Evolutionary conservation across 23 tunicate species (phyloP).

Genomic region (Halocynthia roretzi): DNA sequence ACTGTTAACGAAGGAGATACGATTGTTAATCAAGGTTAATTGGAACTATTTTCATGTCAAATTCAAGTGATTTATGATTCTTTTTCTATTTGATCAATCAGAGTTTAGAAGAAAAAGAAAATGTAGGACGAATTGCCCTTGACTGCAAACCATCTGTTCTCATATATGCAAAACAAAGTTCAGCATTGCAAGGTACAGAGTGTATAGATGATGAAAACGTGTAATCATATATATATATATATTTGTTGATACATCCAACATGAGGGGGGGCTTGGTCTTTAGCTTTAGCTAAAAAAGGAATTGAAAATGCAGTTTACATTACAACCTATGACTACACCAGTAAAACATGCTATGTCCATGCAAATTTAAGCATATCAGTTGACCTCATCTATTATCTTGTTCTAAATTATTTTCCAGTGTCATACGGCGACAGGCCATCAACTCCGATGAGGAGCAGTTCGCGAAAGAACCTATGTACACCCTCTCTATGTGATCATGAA

Average conservation of each 20-base stretch:
- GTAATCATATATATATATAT: too few relatives aligned
- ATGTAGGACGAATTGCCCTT: background rate
- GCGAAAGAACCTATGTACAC: background rate
- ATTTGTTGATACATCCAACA: too few relatives aligned
- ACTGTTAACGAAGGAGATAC: conserved; percentile 60
- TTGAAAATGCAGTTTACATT: too few relatives aligned
- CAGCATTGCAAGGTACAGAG: too few relatives aligned
- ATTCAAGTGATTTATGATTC: background rate
- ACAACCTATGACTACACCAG: too few relatives aligned
- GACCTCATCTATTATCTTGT: too few relatives aligned
- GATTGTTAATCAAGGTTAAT: conserved; percentile 48
- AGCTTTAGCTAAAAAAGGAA: too few relatives aligned
- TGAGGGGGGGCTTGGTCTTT: too few relatives aligned
- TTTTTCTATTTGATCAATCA: background rate
- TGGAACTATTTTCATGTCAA: background rate
- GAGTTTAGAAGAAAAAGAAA: background rate
- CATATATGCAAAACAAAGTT: background rate
- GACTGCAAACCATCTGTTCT: background rate
- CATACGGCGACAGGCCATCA: background rate
- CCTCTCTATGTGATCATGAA: background rate
- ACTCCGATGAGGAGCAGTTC: background rate
- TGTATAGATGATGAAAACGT: too few relatives aligned
- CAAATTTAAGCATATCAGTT: too few relatives aligned
- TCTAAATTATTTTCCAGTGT: too few relatives aligned
- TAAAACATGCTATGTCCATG: too few relatives aligned